Percentiles rank a stretch among this genome's conserved stretches.
Conservation (phyloP, 1,140 invertebrate genomes). For the Magallana angulata region DNA sequence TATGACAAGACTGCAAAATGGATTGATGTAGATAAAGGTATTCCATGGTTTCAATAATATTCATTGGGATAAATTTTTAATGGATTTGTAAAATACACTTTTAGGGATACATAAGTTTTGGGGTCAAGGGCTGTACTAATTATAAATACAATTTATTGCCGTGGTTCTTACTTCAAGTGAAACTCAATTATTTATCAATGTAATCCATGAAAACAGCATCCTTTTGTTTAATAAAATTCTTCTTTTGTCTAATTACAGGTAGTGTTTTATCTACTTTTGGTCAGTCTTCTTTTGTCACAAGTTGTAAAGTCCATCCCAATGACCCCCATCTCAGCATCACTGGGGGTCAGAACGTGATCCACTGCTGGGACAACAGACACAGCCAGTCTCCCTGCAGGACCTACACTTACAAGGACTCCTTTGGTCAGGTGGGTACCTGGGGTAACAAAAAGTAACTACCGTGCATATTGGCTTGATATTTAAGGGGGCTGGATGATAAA, state of each 20-base stretch:
- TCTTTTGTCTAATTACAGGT: conserved; percentile 49
- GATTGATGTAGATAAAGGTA: conserved; percentile 75
- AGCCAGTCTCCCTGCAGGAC: conserved; percentile 62
- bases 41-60: too few species aligned
- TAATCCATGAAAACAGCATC: too few species aligned
- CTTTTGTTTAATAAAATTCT: neutral
- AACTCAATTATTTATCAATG: too few species aligned
- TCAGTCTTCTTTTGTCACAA: conserved; percentile 69
- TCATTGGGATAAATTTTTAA: too few species aligned
- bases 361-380: conserved; percentile 73
- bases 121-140: too few species aligned
- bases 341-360: conserved; percentile 69
- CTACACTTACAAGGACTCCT: conserved; percentile 73
- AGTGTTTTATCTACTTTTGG: conserved; percentile 54
- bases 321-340: conserved; percentile 69
- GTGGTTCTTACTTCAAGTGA: too few species aligned
- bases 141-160: too few species aligned
- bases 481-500: too few species aligned
- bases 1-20: conserved; percentile 72
- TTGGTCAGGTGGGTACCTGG: conserved; percentile 72
- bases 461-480: too few species aligned
- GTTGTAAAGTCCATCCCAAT: conserved; percentile 70
- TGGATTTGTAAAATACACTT: too few species aligned
- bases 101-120: too few species aligned
- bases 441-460: too few species aligned